Evolutionary conservation across 1,140 invertebrate species (phyloP).

Genomic region (Aradophagus sp.): DNA sequence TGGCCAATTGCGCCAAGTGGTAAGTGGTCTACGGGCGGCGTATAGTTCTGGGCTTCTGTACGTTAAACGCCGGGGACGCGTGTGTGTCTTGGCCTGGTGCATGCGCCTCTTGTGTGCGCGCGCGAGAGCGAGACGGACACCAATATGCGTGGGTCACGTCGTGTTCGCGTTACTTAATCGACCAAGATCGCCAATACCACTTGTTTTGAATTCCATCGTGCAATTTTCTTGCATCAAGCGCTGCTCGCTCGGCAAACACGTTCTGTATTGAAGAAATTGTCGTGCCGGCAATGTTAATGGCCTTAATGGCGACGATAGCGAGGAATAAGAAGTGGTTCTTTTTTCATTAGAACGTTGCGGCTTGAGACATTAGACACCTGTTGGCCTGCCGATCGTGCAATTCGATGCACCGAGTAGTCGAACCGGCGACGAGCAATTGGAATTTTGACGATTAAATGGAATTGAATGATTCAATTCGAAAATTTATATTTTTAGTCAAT

Average conservation of each 20-base stretch:
- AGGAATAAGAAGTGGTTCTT: constrained; percentile 21
- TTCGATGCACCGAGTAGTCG: too few species aligned
- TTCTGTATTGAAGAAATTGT: constrained; percentile 42
- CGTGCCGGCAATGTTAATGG: constrained; percentile 38
- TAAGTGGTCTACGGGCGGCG: constrained; percentile 59
- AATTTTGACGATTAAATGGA: too few species aligned
- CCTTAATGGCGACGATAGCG: constrained; percentile 10
- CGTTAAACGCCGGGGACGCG: constrained; percentile 30
- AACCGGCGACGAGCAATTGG: too few species aligned
- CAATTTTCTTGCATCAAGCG: constrained; percentile 47
- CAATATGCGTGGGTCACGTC: constrained; percentile 56
- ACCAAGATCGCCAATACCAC: constrained; percentile 52
- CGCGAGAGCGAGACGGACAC: constrained; percentile 31
- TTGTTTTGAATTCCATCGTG: constrained; percentile 56
- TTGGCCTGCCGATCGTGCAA: too few species aligned
- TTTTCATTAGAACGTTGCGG: too few species aligned
- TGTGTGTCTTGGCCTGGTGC: too few species aligned
- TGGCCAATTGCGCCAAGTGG: constrained; percentile 72
- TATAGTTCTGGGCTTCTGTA: constrained; percentile 29
- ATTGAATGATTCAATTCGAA: too few species aligned
- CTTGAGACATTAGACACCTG: too few species aligned
- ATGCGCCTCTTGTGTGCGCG: too few species aligned
- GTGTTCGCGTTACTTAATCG: constrained; percentile 56
- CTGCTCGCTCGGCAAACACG: constrained; percentile 42
- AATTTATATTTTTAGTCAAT: too few species aligned